Base-by-base conservation (phyloP, 2,113 vertebrate species). In the Chaetodon trifascialis region DNA sequence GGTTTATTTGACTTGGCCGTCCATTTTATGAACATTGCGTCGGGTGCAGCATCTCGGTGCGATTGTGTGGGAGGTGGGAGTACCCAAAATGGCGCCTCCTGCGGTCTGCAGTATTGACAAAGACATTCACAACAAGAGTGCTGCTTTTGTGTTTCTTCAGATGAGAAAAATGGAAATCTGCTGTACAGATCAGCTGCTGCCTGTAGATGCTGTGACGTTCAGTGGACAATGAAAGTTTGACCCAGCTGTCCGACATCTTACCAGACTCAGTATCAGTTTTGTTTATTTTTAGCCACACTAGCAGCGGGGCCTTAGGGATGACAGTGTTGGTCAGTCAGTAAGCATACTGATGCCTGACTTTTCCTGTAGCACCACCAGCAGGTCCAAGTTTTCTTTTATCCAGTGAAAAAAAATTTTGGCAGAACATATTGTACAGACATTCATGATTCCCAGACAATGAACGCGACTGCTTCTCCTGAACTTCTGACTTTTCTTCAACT, bases 1-100 rank as follows among this genome's bases (percentile, higher is more conserved):
- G 75, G 72, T 90, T 92, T 85, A 89, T 86, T 86, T 76, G 40
- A 78, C 74, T 91, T 83, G 74, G 72, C 40, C 65, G 38, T 83
- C 52, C 81, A 55, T 89, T 90, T 88, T 80, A 54, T 64, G 60
- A 77, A 75, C 36, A 6, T 16, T 34, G 47, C 51, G 49, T 25
- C 55, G 30, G 77, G 5, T 36, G 76, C 62, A 36, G 52, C 9
- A 30, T 76, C 54, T 23, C 12, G 0, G 44, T 23, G 67, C 15
- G 73, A 60, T 23, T 7, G 9, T 17, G 15, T 15, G 16, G 49
- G 16, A 17, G 62, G 30, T 5, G 5, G 15, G 7, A 16, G 36
- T 1, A 11, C 11, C 34, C 42, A 72, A 76, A 69, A 83, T 82
- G 83, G 76, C 56, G 19, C 60, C 75, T 65, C 44, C 71, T 67